phyloP scores from a whole-genome alignment of 2,797 vertebrate species.

The Molossus alvarezi region DNA sequence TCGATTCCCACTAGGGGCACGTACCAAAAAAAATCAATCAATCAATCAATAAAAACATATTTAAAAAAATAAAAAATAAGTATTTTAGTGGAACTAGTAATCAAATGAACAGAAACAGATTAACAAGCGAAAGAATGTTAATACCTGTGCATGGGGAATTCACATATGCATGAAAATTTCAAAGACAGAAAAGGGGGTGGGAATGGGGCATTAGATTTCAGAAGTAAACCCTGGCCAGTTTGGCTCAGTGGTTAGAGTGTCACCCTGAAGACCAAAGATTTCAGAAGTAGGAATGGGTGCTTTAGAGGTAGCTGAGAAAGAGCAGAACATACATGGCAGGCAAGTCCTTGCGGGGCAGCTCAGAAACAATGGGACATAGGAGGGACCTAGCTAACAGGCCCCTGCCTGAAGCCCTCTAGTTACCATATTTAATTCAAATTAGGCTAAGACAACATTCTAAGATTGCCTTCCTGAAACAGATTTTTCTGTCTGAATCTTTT shows the following conservation, averaged over 20 bases:
- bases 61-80: too few species aligned
- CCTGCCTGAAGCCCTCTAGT: not conserved
- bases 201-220: too few species aligned
- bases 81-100: too few species aligned
- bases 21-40: too few species aligned
- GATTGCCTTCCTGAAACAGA: not conserved
- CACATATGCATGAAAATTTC: not conserved
- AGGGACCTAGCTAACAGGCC: not conserved
- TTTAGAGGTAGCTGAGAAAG: not conserved
- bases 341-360: too few species aligned
- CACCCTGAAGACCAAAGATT: not conserved
- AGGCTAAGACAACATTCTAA: not conserved
- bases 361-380: too few species aligned
- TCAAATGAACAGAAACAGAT: not conserved
- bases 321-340: not conserved
- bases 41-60: too few species aligned
- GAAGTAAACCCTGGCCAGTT: too few species aligned
- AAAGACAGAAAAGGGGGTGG: not conserved
- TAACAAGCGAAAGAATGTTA: not conserved
- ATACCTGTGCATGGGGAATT: not conserved
- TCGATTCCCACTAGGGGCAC: too few species aligned
- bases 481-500: not conserved
- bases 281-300: not conserved
- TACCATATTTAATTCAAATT: not conserved
- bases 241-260: too few species aligned